A percentile compares a stretch with the other conserved stretches of the same genome.
These are phyloP conservation scores for Narcine bancroftii DNA, from an alignment of 2,113 vertebrate genomes.

Conservation along the genomic window DNA sequence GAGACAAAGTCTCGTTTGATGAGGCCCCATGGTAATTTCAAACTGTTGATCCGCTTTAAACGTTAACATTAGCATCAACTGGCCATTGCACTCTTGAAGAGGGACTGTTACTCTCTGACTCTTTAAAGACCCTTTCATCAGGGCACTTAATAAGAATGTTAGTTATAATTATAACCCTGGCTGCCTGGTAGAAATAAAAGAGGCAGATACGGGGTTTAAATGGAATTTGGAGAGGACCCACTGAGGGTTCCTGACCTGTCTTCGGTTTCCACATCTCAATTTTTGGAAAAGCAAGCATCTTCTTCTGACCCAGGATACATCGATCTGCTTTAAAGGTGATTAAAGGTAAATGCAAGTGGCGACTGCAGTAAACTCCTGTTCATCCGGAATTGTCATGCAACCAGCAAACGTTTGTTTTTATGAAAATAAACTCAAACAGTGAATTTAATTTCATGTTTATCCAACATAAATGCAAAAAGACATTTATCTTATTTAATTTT, in stretches of 20 bases:
- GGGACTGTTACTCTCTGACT: background rate
- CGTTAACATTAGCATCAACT: background rate
- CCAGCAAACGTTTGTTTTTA: too few species aligned
- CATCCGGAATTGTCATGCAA: too few species aligned
- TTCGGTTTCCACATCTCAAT: background rate
- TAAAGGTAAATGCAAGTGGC: background rate
- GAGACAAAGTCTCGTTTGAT: background rate
- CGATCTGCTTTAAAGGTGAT: background rate
- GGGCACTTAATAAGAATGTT: background rate
- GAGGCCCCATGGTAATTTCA: background rate
- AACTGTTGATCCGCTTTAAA: background rate
- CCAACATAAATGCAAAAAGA: too few species aligned
- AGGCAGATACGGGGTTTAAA: background rate
- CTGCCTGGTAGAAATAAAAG: too few species aligned
- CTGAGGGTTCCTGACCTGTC: background rate
- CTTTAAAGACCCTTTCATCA: background rate
- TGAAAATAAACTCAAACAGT: too few species aligned
- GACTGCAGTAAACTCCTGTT: too few species aligned
- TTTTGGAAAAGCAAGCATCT: background rate
- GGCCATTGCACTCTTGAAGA: background rate
- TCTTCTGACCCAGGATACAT: background rate
- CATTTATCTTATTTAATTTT: too few species aligned
- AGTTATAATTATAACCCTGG: background rate
- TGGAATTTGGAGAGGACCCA: background rate
- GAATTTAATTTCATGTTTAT: too few species aligned